Base-by-base conservation (phyloP, 2,888 invertebrate species). In the Leucoma salicis region DNA sequence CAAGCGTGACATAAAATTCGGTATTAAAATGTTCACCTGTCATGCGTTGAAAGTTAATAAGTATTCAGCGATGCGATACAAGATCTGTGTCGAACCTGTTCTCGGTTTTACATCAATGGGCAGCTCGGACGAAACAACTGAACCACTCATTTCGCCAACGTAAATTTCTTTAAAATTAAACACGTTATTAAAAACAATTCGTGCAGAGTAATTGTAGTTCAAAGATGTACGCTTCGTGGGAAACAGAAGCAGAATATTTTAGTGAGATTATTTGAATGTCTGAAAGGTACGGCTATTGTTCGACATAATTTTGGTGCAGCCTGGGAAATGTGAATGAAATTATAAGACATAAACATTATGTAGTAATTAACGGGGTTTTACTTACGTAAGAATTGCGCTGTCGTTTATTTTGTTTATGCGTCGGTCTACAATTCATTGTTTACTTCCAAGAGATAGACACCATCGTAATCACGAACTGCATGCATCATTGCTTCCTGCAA, bases 21-120 rank as follows among this genome's bases (percentile, higher is more conserved):
- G 63, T 67, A 64, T 59, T 53, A 72, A 71, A 71, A 71, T 69
- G n/a, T 78, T 70, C 75, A 76, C 78, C 74, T 76, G 76, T 71
- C 67, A 49, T 53, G 41, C 57, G 59, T 57, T 50, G 55, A 38
- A 46, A 46, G 34, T 55, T 44, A 57, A 57, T 57, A 54, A 56
- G 53, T 50, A 52, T 44, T 41, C 46, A 43, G 45, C 47, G 39
- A 46, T 29, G 35, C 44, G 39, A 38, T 29, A 39, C 33, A 37
- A 32, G 24, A 56, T 61, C 43, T 33, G 32, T 58, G 45, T 35
- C 36, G 14, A 51, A 56, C 57, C 53, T 8, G 62, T 62, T 58
- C 35, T 32, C 29, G 54, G 62, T 61, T 65, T 64, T 53, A 63
- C 64, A 62, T 70, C 66, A 70, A 73, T 72, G 69, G 66, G 57